Conservation (phyloP, 2,888 invertebrate species). For the Hyposoter dolosus region DNA sequence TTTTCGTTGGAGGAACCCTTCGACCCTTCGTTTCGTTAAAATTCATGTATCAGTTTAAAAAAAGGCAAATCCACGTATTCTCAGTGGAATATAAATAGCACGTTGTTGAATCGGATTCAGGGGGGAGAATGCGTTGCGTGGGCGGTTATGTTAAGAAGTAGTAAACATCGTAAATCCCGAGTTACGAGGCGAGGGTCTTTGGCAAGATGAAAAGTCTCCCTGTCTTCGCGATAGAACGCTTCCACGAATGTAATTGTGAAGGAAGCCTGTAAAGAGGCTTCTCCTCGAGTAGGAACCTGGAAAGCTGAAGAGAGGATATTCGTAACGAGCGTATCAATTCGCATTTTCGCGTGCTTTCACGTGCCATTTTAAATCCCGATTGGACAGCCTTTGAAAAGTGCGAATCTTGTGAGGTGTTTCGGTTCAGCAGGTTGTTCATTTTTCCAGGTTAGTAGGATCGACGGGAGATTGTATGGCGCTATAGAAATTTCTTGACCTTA, state of each 20-base stretch:
- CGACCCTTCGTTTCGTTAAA: background rate
- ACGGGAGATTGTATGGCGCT: background rate
- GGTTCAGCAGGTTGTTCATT: background rate
- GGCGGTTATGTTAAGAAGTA: slow-evolving; percentile 42
- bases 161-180: slow-evolving; percentile 56
- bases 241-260: slow-evolving; percentile 56
- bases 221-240: slow-evolving; percentile 39
- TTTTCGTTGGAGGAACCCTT: background rate
- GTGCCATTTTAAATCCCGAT: slow-evolving; percentile 20
- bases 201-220: slow-evolving; percentile 34
- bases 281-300: slow-evolving; percentile 25
- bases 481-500: background rate
- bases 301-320: slow-evolving; percentile 34
- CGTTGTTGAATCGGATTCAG: background rate
- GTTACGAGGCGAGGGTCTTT: slow-evolving; percentile 38
- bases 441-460: background rate
- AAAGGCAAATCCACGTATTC: background rate
- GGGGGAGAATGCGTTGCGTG: slow-evolving; percentile 16
- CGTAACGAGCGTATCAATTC: slow-evolving; percentile 59
- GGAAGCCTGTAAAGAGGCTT: slow-evolving; percentile 21
- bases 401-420: background rate
- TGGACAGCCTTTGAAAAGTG: background rate
- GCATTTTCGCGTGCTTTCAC: slow-evolving; percentile 42
- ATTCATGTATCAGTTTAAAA: background rate
- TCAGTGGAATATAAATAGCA: background rate